Evolutionary conservation across 2,113 vertebrate genomes (phyloP).

Genomic region (Ophthalmolycus amberensis): DNA sequence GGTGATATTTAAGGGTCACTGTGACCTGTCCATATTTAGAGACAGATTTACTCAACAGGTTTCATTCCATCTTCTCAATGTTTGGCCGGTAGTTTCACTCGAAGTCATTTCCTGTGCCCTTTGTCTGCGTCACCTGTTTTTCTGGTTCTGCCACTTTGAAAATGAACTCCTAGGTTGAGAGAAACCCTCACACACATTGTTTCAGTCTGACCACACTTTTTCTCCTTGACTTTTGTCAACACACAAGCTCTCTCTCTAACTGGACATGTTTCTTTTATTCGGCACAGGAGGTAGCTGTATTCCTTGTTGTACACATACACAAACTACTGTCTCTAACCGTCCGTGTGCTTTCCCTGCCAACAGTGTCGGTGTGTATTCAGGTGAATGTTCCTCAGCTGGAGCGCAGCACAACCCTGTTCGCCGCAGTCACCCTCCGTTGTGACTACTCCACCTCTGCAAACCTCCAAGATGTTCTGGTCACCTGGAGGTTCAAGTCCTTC

Average conservation of each 20-base stretch:
- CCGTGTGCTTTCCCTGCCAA: background rate
- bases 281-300: background rate
- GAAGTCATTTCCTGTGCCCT: constrained; percentile 66
- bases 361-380: constrained; percentile 87
- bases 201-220: constrained; percentile 2
- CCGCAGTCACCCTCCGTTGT: constrained; percentile 86
- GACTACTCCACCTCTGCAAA: constrained; percentile 93
- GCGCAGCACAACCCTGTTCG: constrained; percentile 88
- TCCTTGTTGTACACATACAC: background rate
- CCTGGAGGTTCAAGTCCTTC: constrained; percentile 95
- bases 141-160: constrained; percentile 74
- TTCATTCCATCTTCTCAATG: constrained; percentile 44
- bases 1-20: background rate
- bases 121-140: constrained; percentile 70
- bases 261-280: background rate
- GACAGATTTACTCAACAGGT: background rate
- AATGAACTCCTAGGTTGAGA: constrained; percentile 9
- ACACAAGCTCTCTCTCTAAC: background rate
- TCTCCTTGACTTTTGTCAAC: background rate
- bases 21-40: background rate
- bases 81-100: constrained; percentile 64
- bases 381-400: constrained; percentile 86
- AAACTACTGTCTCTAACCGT: constrained; percentile 1
- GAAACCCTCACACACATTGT: constrained; percentile 18
- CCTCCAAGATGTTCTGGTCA: constrained; percentile 90